phyloP scores from a whole-genome alignment of 2,113 vertebrate species.

The Burhinus bistriatus region DNA sequence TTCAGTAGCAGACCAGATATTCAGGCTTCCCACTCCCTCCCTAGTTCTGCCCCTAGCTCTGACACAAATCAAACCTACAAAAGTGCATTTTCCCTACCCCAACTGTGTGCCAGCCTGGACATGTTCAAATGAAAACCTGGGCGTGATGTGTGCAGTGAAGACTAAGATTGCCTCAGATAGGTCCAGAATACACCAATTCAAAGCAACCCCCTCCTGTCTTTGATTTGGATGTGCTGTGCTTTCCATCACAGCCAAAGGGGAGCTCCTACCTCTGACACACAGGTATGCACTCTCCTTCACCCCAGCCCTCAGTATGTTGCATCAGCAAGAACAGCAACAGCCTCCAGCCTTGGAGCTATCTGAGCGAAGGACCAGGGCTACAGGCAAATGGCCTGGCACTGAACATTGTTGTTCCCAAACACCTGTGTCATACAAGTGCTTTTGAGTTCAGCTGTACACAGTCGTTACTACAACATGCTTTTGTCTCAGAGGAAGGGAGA shows the following conservation, averaged over 20 bases:
- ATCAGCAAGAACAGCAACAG: slow-evolving; percentile 38
- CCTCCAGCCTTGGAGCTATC: slow-evolving; percentile 10
- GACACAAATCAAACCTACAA: slow-evolving; percentile 13
- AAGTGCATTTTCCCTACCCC: background rate
- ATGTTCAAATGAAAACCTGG: slow-evolving; percentile 19
- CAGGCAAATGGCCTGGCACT: background rate
- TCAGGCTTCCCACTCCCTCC: slow-evolving; percentile 22
- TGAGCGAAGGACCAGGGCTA: background rate
- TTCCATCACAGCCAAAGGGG: slow-evolving; percentile 53
- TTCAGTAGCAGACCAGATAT: slow-evolving; percentile 39
- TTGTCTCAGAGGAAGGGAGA: background rate
- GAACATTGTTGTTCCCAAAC: background rate
- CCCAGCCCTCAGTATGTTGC: slow-evolving; percentile 22
- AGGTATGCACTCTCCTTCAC: slow-evolving; percentile 57
- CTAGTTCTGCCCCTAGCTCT: slow-evolving; percentile 3
- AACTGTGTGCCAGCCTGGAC: background rate
- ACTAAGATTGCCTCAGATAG: slow-evolving; percentile 35
- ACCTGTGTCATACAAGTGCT: background rate
- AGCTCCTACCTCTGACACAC: slow-evolving; percentile 58
- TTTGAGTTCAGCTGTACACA: background rate
- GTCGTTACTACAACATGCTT: background rate
- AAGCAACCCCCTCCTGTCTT: slow-evolving; percentile 25
- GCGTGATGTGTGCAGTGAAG: background rate
- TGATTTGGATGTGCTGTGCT: slow-evolving; percentile 33
- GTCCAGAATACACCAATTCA: background rate